Evolutionary conservation across 2,113 vertebrate genomes (phyloP).

Genomic region (Chrysemys picta): DNA sequence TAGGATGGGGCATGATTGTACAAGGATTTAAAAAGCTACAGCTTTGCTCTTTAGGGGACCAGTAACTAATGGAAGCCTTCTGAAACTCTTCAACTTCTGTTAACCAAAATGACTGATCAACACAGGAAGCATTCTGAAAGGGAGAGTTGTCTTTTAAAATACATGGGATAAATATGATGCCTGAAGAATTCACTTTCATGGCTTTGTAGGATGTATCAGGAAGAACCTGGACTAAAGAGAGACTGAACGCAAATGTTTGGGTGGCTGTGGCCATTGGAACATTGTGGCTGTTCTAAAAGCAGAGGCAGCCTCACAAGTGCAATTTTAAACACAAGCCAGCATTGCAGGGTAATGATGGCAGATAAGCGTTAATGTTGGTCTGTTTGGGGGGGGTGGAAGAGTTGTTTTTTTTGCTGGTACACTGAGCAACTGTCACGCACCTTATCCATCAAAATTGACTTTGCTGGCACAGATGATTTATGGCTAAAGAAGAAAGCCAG

Average conservation of each 20-base stretch:
- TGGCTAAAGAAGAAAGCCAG: not conserved
- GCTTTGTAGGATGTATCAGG: not conserved
- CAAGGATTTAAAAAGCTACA: not conserved
- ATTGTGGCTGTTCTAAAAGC: not conserved
- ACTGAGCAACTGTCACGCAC: not conserved
- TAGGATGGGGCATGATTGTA: not conserved
- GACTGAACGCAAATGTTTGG: not conserved
- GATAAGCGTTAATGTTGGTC: not conserved
- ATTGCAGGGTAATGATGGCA: not conserved
- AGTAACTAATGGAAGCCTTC: not conserved
- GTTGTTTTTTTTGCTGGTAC: no score
- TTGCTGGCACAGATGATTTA: not conserved
- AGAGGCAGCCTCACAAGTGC: not conserved
- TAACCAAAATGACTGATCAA: not conserved
- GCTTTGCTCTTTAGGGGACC: not conserved
- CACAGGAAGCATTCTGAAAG: not conserved
- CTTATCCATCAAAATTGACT: not conserved
- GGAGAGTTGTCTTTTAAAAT: not conserved
- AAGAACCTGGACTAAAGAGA: not conserved
- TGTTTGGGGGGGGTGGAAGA: rapidly evolving
- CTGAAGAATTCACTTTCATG: not conserved
- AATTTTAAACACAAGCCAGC: rapidly evolving
- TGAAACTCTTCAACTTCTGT: not conserved
- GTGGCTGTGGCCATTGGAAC: not conserved
- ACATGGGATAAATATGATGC: not conserved